A percentile compares a stretch with the other conserved stretches of the same genome.
These are phyloP conservation scores for Lasioglossum pauxillum DNA, from an alignment of 2,888 invertebrate genomes.

Conservation along the genomic window DNA sequence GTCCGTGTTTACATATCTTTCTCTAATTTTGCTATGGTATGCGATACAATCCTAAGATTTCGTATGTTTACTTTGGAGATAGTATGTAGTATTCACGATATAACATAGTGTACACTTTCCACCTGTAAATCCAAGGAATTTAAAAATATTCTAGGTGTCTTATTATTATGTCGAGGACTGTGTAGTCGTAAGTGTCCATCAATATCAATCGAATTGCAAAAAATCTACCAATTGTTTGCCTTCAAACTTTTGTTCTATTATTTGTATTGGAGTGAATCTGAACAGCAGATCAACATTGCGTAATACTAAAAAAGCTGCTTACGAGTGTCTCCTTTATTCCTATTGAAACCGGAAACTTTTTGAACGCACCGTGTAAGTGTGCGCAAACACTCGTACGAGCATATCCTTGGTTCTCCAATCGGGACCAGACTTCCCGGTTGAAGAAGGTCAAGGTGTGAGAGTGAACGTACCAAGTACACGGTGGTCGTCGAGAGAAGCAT, in stretches of 20 bases:
- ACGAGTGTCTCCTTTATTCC: background rate
- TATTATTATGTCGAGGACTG: no score
- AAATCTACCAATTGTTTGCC: background rate
- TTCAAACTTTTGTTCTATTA: background rate
- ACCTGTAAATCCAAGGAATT: no score
- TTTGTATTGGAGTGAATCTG: background rate
- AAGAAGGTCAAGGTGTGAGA: slow-evolving; percentile 77
- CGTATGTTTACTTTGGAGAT: no score
- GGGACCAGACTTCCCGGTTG: slow-evolving; percentile 71
- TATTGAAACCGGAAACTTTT: background rate
- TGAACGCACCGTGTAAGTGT: background rate
- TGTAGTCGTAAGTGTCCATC: no score
- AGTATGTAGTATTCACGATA: no score
- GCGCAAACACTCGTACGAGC: slow-evolving; percentile 1
- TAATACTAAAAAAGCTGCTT: background rate
- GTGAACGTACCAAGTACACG: slow-evolving; percentile 67
- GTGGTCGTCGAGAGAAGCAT: slow-evolving; percentile 15
- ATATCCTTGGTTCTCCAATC: slow-evolving; percentile 30
- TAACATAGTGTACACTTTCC: no score
- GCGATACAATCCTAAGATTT: no score
- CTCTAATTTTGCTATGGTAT: no score
- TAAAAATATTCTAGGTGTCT: no score
- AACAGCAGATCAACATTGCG: background rate
- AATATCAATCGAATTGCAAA: background rate
- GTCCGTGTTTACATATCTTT: no score